Evolutionary conservation across 2,797 vertebrate species (phyloP), one percentile per base, ranked within the genome.

Genomic region (Pachyuromys duprasi): DNA sequence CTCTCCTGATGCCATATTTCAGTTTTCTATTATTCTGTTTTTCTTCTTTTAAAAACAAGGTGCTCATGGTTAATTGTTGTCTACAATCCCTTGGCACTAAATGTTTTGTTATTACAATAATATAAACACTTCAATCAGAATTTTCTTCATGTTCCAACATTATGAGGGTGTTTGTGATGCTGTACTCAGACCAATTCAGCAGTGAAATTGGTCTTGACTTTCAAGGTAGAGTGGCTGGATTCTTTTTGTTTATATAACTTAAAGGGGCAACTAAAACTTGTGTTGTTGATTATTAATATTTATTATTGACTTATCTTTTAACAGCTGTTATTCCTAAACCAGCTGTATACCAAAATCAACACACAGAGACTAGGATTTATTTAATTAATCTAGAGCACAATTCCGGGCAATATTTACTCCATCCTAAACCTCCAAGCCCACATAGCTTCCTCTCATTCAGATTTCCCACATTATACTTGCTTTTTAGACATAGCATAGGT

Each of bases 1-100:
- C 36, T 62, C 26, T 82, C 24, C 12, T 24, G 14, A 24, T 1
- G 7, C 49, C 53, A 70, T 45, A 62, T 45, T 60, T 86, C 36
- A 86, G 24, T 69, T 92, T 76, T 67, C 24, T 65, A 31, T 39
- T 24, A 62, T 69, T 22, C 4, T 72, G 22, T 7, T 62, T 76
- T 86, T 31, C 39, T 89, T 75, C 75, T 39, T 39, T 45, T 15
- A 70, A 93, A 86, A 75, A 69, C 2, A n/a, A 36, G 36, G 3
- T 95, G 2, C 20, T 88, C 57, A 72, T 63, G 70, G 75, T 87
- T 67, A 39, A 75, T 93, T 78, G 69, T 88, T 91, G 39, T 82
- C 39, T 90, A 33, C n/a, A 28, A 60, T 57, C 18, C 7, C 42
- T 57, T 57, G 14, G 72, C 3, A 5, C 14, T 87, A 72, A 78